These are phyloP conservation scores for Haemorhous mexicanus DNA, from an alignment of 2,113 vertebrate species.

Conservation along the genomic window DNA sequence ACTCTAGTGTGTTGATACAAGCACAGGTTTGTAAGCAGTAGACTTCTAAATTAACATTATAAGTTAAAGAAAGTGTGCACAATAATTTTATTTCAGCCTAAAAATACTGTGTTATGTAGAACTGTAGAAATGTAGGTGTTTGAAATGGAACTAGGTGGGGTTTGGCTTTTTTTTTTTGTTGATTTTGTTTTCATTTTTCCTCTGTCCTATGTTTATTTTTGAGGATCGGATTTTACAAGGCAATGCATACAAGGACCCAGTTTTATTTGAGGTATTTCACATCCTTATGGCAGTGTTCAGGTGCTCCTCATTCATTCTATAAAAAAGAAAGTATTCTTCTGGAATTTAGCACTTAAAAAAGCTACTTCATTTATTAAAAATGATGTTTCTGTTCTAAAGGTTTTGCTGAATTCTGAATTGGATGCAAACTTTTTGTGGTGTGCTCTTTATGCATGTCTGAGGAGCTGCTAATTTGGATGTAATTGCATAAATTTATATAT, in stretches of 20 bases:
- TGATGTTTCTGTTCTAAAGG: neutral
- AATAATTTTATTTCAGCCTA: neutral
- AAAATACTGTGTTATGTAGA: neutral
- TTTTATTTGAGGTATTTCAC: conserved; percentile 82
- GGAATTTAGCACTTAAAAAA: conserved; percentile 53
- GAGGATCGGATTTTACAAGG: conserved; percentile 90
- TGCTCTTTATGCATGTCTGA: conserved; percentile 15
- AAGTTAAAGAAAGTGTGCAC: neutral
- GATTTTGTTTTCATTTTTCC: conserved; percentile 2
- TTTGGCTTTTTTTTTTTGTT: neutral
- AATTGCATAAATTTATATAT: neutral
- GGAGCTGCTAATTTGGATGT: neutral
- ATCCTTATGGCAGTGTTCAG: neutral
- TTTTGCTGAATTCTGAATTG: conserved; percentile 63
- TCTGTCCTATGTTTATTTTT: conserved; percentile 65
- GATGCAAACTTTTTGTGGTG: conserved; percentile 17
- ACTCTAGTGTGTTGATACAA: neutral
- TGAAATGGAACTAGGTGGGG: neutral
- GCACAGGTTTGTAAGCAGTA: neutral
- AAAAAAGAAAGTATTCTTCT: conserved; percentile 21
- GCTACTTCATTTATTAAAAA: neutral
- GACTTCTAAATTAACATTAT: neutral
- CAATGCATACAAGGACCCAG: conserved; percentile 81
- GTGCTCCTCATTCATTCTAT: neutral
- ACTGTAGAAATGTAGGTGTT: neutral